Evolutionary conservation across 2,113 vertebrate genomes (phyloP), one percentile per base, ranked within the genome.

Genomic region (Lontra canadensis): DNA sequence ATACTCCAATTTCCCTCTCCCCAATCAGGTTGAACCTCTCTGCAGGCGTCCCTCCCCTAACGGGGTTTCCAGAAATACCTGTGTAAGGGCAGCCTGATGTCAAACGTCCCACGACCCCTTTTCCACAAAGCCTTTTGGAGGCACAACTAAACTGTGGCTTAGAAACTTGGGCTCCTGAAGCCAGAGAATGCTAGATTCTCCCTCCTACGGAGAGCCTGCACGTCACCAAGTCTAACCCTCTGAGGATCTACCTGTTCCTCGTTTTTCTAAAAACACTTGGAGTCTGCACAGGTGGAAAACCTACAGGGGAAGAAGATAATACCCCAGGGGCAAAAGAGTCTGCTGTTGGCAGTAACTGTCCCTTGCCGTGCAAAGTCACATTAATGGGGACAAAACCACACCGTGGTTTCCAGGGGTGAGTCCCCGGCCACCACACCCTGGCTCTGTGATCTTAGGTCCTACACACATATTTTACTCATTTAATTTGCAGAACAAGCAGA

Each of bases 231-330:
- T 88, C 74, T 67, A 71, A 59, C 7, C 7, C 14, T 20, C 31
- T 0, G 10, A 69, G 69, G 49, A 31, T 36, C 34, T 1, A 65
- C 26, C 21, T 36, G 13, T 31, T 79, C 67, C 7, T 95, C 9
- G 1, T 21, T 83, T 90, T 67, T 69, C 76, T 94, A 39, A 87
- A 87, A 93, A 74, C 21, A 21, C 25, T 26, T 39, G 61, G 83
- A 79, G 39, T 55, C n/a, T 59, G 26, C 20, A 13, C 14, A 78
- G 55, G 49, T 31, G 59, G 71, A 73, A 44, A 44, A 39, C 6
- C 57, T 57, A 14, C 26, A 92, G 25, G 23, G 26, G 26, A 29
- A 71, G 47, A 55, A 69, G 12, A 26, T 52, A 29, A 44, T n/a
- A 6, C 14, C 26, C 14, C 36, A 83, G 85, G 61, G 52, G 5